Evolutionary conservation across 2,888 invertebrate species (phyloP), one percentile per base, ranked within the genome.

Genomic region (Brenthis daphne): DNA sequence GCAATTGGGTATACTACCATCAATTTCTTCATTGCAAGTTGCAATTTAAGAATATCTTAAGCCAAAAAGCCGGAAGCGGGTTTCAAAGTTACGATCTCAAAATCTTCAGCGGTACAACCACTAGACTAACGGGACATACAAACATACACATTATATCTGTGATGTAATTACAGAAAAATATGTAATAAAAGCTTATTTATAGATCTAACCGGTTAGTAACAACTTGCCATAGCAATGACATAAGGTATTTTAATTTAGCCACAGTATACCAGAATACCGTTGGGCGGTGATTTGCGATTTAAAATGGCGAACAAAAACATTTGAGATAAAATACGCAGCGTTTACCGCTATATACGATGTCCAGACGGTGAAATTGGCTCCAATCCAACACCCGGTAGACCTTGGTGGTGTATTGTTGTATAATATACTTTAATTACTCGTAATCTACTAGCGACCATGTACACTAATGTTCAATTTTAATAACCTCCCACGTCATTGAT

Each of bases 321-420:
- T 56, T 57, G 48, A 57, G 77, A 78, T 72, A 82, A 85, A 86
- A 85, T 85, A 85, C 78, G 82, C 79, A 77, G 70, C 77, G 77
- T 81, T 82, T 78, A 82, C 81, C 83, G 80, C 80, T 79, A 79
- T 80, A 76, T 77, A 69, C 69, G 74, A 78, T 82, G 79, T 82
- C 84, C 85, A 86, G 82, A 81, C 82, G 76, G 79, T 74, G 75
- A 78, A 79, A 74, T 83, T 89, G 89, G 88, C 88, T 57, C 24
- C 1, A 6, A 12, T 81, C 87, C 89, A 87, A 80, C 77, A 76
- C 78, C 72, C 80, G 79, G 77, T 75, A 80, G 84, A 84, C 87
- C 88, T 87, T 87, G 88, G 79, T 78, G 75, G 77, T 75, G 79
- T 74, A 79, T 81, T 81, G 72, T 77, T 76, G 76, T 74, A 71